These are phyloP conservation scores for Taenioides sp. DNA, from an alignment of 2,797 vertebrate genomes.

Conservation along the genomic window DNA sequence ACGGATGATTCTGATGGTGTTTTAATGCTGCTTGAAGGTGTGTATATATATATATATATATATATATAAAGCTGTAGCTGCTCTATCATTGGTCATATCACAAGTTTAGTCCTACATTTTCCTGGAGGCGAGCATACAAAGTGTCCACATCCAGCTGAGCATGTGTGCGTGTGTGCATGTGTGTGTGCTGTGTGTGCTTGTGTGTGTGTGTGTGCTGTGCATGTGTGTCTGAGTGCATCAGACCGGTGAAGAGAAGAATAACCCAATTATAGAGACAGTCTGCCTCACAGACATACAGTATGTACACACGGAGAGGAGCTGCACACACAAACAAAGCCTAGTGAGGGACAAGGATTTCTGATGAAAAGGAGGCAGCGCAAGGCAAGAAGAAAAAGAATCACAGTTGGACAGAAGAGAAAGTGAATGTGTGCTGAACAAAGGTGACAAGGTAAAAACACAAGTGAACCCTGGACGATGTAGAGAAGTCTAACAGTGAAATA, in stretches of 20 bases:
- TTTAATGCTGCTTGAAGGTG: too few relatives aligned
- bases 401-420: slow-evolving; percentile 25
- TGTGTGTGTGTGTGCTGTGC: slow-evolving; percentile 16
- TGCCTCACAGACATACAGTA: slow-evolving; percentile 71
- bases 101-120: slow-evolving; percentile 31
- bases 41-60: too few relatives aligned
- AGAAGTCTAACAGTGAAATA: slow-evolving; percentile 61
- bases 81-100: not conserved
- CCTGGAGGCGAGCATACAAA: slow-evolving; percentile 44
- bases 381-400: slow-evolving; percentile 24
- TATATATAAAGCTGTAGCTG: not conserved
- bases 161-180: slow-evolving; percentile 10
- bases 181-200: too few relatives aligned
- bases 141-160: slow-evolving; percentile 54
- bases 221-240: slow-evolving; percentile 71
- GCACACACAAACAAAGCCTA: slow-evolving; percentile 55
- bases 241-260: slow-evolving; percentile 73
- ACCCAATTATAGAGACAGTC: slow-evolving; percentile 77
- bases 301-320: slow-evolving; percentile 39
- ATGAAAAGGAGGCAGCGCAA: slow-evolving; percentile 53
- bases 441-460: slow-evolving; percentile 45
- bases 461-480: slow-evolving; percentile 35
- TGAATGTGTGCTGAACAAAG: slow-evolving; percentile 47
- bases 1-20: too few relatives aligned
- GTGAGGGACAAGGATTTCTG: slow-evolving; percentile 57